Evolutionary conservation across 2,888 invertebrate species (phyloP).

Genomic region (Rhaphigaster nebulosa): DNA sequence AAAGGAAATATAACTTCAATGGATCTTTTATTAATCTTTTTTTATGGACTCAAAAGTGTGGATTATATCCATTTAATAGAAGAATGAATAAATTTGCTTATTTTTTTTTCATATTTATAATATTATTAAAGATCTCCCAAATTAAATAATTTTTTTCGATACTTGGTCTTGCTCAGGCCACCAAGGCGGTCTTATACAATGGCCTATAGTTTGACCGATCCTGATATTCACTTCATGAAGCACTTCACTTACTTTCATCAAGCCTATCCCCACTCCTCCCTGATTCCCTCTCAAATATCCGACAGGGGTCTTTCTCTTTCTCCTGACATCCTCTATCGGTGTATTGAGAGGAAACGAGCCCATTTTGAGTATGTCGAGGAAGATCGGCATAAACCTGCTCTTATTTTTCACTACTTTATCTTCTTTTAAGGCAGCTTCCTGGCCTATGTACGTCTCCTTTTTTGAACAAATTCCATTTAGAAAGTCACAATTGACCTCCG

Average conservation of each 20-base stretch:
- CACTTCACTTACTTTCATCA: constrained; percentile 60
- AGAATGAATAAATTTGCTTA: not conserved
- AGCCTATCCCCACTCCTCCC: constrained; percentile 60
- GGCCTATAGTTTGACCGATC: constrained; percentile 58
- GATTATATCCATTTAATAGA: not conserved
- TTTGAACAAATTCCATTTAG: constrained; percentile 59
- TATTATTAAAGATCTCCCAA: not conserved
- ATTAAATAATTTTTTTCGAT: not conserved
- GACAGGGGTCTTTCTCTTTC: constrained; percentile 61
- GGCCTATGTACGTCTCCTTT: constrained; percentile 61
- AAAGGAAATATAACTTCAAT: no score
- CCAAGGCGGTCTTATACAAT: constrained; percentile 61
- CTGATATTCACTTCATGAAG: constrained; percentile 53
- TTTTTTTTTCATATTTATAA: not conserved
- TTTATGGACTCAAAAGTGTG: not conserved
- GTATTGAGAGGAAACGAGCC: constrained; percentile 57
- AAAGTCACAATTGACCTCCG: constrained; percentile 62
- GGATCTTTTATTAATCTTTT: not conserved
- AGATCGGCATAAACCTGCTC: constrained; percentile 60
- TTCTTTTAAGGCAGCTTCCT: constrained; percentile 28
- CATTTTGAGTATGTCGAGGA: not conserved
- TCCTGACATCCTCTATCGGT: constrained; percentile 61
- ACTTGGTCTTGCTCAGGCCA: constrained; percentile 51
- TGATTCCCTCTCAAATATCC: constrained; percentile 61
- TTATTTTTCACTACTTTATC: constrained; percentile 24